phyloP scores from a whole-genome alignment of 1,140 invertebrate species.

The Cotesia glomerata region DNA sequence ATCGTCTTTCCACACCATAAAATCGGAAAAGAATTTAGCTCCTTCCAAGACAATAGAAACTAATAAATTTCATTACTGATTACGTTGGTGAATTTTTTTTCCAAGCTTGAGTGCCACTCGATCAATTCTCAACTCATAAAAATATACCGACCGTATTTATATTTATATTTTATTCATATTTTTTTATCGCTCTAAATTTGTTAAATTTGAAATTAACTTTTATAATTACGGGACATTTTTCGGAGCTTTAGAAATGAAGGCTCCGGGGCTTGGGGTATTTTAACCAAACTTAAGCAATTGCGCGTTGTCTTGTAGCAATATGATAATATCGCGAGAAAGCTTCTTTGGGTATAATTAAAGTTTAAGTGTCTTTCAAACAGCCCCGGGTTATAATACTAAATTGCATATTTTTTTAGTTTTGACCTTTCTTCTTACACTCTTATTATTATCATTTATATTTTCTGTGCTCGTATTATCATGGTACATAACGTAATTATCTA shows the following conservation, averaged over 20 bases:
- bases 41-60: constrained; percentile 62
- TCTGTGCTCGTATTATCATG: neutral
- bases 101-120: constrained; percentile 12
- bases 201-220: neutral
- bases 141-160: constrained; percentile 20
- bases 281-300: constrained; percentile 9
- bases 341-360: constrained; percentile 58
- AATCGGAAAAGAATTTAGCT: constrained; percentile 63
- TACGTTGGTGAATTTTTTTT: constrained; percentile 44
- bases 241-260: constrained; percentile 16
- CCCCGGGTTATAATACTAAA: constrained; percentile 36
- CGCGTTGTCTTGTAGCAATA: constrained; percentile 50
- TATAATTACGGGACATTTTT: neutral
- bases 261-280: constrained; percentile 37
- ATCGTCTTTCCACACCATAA: constrained; percentile 65
- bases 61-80: constrained; percentile 66
- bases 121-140: constrained; percentile 10
- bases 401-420: neutral
- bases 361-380: constrained; percentile 59
- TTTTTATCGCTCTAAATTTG: neutral
- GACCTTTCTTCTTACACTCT: neutral
- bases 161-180: neutral
- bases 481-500: neutral
- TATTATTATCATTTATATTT: neutral
- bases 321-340: constrained; percentile 51